These are phyloP conservation scores for Asteroscopus sphinx DNA, from an alignment of 2,888 invertebrate species.

Conservation along the genomic window DNA sequence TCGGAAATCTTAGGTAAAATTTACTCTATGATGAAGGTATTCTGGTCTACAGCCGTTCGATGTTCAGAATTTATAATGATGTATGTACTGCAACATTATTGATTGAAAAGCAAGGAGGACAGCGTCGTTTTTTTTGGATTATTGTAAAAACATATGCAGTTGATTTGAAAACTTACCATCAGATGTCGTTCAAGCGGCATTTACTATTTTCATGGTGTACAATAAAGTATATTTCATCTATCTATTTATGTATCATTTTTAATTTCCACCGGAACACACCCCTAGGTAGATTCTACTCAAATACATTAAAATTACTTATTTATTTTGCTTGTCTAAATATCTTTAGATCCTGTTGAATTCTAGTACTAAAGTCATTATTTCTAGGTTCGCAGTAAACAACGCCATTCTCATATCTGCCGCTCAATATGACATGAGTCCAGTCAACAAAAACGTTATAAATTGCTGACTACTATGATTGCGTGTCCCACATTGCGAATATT, in stretches of 20 bases:
- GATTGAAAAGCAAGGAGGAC: conserved; percentile 8
- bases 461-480: conserved; percentile 16
- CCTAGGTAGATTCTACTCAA: conserved; percentile 7
- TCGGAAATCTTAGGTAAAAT: conserved; percentile 4
- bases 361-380: not conserved
- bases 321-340: conserved; percentile 12
- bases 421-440: not conserved
- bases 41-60: not conserved
- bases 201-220: too few species aligned
- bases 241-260: too few species aligned
- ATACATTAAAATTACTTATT: conserved; percentile 13
- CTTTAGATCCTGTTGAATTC: too few species aligned
- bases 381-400: not conserved
- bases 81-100: conserved; percentile 11
- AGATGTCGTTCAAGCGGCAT: conserved; percentile 1
- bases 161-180: conserved; percentile 19
- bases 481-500: conserved; percentile 29
- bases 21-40: not conserved
- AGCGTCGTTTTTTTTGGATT: conserved; percentile 35
- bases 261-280: conserved; percentile 11
- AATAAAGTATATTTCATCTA: too few species aligned
- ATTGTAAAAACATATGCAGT: conserved; percentile 19
- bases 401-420: not conserved
- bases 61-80: not conserved
- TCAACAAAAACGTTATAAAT: conserved; percentile 11